Percentiles rank a stretch among this genome's conserved stretches.
These are phyloP conservation scores for Villa cingulata DNA, from an alignment of 2,888 invertebrate genomes.

Conservation along the genomic window DNA sequence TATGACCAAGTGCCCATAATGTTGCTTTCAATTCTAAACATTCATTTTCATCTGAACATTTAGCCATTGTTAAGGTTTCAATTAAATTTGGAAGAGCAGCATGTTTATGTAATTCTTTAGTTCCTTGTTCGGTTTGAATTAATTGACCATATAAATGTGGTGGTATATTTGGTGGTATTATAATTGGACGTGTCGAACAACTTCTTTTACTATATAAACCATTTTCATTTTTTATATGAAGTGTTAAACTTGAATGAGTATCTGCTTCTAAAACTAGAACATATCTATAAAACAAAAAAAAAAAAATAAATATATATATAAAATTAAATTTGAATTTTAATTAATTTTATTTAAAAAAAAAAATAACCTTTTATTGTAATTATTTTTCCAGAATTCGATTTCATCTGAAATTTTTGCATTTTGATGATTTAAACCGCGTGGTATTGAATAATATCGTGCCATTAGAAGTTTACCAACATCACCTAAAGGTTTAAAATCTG, in stretches of 20 bases:
- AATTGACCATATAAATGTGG: conserved; percentile 80
- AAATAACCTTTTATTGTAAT: conserved; percentile 53
- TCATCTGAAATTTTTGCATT: conserved; percentile 55
- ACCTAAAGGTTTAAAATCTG: conserved; percentile 53
- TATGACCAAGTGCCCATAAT: conserved; percentile 78
- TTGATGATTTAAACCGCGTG: conserved; percentile 52
- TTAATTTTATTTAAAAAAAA: background rate
- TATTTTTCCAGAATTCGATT: conserved; percentile 63
- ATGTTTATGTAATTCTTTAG: conserved; percentile 28
- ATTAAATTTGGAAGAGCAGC: conserved; percentile 27
- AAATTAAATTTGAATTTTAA: background rate
- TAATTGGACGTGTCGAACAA: conserved; percentile 44
- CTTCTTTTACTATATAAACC: conserved; percentile 58
- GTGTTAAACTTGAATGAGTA: conserved; percentile 74
- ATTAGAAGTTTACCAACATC: conserved; percentile 66
- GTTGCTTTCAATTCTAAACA: conserved; percentile 72
- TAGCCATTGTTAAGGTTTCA: conserved; percentile 34
- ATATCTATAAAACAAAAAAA: conserved; percentile 45
- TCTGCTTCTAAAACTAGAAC: conserved; percentile 79
- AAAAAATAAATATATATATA: background rate
- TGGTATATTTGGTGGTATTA: conserved; percentile 37
- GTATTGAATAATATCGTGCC: conserved; percentile 59
- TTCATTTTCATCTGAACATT: conserved; percentile 51
- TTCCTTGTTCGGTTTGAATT: conserved; percentile 48
- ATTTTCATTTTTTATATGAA: conserved; percentile 66